Evolutionary conservation across 2,797 vertebrate genomes (phyloP).

Genomic region (Tapirus indicus): DNA sequence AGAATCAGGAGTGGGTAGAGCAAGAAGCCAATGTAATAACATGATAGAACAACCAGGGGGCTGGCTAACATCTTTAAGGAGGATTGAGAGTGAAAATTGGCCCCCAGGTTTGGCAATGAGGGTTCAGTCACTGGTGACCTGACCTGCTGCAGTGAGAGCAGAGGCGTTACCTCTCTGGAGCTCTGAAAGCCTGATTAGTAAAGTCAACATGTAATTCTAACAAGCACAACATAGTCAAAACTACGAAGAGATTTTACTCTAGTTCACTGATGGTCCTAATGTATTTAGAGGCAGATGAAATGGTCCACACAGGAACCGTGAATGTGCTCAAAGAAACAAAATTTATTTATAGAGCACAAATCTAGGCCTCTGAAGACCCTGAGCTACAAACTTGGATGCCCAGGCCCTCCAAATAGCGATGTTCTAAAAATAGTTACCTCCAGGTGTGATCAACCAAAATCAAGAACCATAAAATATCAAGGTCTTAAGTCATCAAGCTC

Average conservation of each 20-base stretch:
- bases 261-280: not conserved
- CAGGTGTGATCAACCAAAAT: not conserved
- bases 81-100: not conserved
- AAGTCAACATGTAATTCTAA: not conserved
- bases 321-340: not conserved
- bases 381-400: not conserved
- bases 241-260: not conserved
- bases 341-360: not conserved
- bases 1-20: not conserved
- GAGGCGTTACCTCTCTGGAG: not conserved
- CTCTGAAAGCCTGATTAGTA: not conserved
- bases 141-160: not conserved
- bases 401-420: not conserved
- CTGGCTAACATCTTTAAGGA: not conserved
- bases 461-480: not conserved
- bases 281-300: not conserved
- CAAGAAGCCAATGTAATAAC: not conserved
- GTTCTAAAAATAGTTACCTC: not conserved
- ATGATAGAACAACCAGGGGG: not conserved
- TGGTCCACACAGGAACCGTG: not conserved
- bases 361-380: not conserved
- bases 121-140: not conserved
- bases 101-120: not conserved
- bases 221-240: not conserved
- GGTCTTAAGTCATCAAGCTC: not conserved